phyloP scores from a whole-genome alignment of 2,797 vertebrate species.

The Poecilia wingei region DNA sequence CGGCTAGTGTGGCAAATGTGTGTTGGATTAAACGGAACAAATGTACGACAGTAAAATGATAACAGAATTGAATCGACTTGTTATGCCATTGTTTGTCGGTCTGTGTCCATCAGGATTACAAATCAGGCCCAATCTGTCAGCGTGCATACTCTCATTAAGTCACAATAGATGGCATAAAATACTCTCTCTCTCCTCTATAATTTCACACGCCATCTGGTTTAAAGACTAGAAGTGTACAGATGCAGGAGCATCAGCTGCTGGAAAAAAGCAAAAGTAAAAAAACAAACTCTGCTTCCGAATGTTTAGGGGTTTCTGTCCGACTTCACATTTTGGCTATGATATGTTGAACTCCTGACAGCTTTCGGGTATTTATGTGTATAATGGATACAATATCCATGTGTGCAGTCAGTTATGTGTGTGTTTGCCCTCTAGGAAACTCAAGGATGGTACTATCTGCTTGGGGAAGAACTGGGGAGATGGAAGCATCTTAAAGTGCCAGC shows the following conservation, averaged over 20 bases:
- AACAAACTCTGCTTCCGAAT: conserved; percentile 25
- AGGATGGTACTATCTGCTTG: conserved; percentile 92
- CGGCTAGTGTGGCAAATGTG: conserved; percentile 10
- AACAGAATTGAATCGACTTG: conserved; percentile 25
- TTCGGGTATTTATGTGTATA: background rate
- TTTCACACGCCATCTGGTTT: conserved; percentile 60
- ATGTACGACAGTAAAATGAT: conserved; percentile 35
- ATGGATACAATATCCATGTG: background rate
- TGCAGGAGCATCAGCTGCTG: conserved; percentile 64
- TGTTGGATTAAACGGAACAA: conserved; percentile 16
- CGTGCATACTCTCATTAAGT: conserved; percentile 61
- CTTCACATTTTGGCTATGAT: conserved; percentile 42
- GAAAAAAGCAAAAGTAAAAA: conserved; percentile 44
- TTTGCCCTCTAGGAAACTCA: conserved; percentile 79
- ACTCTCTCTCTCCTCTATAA: conserved; percentile 8
- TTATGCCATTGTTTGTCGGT: conserved; percentile 36
- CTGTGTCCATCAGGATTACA: conserved; percentile 53
- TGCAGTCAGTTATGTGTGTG: conserved; percentile 22
- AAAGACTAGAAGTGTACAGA: conserved; percentile 50
- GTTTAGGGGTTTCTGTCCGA: conserved; percentile 18
- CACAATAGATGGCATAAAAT: conserved; percentile 19
- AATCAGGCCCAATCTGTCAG: conserved; percentile 34
- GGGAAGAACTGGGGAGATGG: conserved; percentile 85
- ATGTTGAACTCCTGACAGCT: conserved; percentile 27
- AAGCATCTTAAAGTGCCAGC: conserved; percentile 90